Base-by-base conservation (phyloP, 2,888 invertebrate species). In the Lymantria monacha region DNA sequence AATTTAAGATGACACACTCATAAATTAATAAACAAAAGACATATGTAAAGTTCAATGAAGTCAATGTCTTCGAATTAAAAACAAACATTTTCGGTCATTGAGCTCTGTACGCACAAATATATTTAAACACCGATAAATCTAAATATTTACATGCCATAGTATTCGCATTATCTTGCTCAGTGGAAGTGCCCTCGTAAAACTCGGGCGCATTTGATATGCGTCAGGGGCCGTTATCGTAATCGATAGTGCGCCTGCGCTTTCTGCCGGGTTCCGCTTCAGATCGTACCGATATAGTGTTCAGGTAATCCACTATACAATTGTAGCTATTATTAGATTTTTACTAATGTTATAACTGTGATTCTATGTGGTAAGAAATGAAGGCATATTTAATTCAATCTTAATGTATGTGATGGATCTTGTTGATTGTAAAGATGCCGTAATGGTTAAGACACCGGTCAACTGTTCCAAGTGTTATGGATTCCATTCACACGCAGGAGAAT, bases 201-300 rank as follows among this genome's bases (percentile, higher is more conserved):
- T 55, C 51, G 42, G 36, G 42, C 41, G 57, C 61, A 55, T 57
- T 60, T 63, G 70, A 70, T 70, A 68, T 57, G 70, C 70, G 67
- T 69, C 55, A 53, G 68, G 67, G 59, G 58, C n/a, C 63, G 67
- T 66, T 66, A 70, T 69, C 69, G 61, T 63, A 61, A 70, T 70
- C 63, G 70, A 66, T 61, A 53, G 56, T 65, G 71, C 65, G 71
- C 67, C 46, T 46, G 66, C 70, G 71, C 70, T 64, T 64, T 63
- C 62, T 55, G 56, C 50, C 52, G 57, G 63, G 71, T 65, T 64
- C 70, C 69, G 73, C 69, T 58, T 60, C 49, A 68, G 69, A 70
- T 69, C 57, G 58, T 44, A 49, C 48, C 55, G 69, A 70, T 65
- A 51, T 46, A 59, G 49, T 37, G 52, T 37, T 36, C 61, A 55